phyloP scores from a whole-genome alignment of 2,888 invertebrate genomes.

The Automeris io region DNA sequence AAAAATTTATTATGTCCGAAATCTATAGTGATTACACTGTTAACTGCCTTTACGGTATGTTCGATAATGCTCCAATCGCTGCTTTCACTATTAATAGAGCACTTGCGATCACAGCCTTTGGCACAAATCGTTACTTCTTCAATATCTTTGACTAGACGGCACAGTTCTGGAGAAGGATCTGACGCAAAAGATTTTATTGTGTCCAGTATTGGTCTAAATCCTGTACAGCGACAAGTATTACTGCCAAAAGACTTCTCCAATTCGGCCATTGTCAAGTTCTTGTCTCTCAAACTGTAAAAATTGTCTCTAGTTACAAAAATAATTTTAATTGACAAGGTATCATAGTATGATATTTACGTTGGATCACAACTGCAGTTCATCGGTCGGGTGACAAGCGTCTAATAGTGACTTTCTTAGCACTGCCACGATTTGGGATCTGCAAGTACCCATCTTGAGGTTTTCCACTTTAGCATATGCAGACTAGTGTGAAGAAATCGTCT shows the following conservation, averaged over 20 bases:
- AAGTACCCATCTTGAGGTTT: no score
- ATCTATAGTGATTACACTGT: conserved; percentile 58
- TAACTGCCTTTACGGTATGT: conserved; percentile 19
- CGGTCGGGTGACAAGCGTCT: no score
- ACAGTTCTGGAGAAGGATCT: conserved; percentile 75
- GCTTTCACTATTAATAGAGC: conserved; percentile 33
- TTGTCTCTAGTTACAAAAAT: no score
- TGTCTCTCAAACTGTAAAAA: conserved; percentile 68
- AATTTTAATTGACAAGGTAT: no score
- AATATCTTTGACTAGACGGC: conserved; percentile 65
- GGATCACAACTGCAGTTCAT: no score
- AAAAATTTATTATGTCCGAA: conserved; percentile 62
- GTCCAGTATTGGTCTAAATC: conserved; percentile 86
- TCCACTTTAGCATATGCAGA: no score
- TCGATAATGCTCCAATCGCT: conserved; percentile 47
- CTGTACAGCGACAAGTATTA: conserved; percentile 89
- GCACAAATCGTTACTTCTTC: conserved; percentile 52
- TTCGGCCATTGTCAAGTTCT: conserved; percentile 78
- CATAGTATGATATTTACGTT: no score
- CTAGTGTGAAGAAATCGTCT: no score
- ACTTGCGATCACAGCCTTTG: conserved; percentile 36
- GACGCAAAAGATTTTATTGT: conserved; percentile 84
- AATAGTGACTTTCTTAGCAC: no score
- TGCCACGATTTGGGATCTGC: no score
- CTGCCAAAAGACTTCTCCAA: conserved; percentile 85